These are phyloP conservation scores for Hermodice carunculata DNA, from an alignment of 2,888 invertebrate species.

Conservation along the genomic window DNA sequence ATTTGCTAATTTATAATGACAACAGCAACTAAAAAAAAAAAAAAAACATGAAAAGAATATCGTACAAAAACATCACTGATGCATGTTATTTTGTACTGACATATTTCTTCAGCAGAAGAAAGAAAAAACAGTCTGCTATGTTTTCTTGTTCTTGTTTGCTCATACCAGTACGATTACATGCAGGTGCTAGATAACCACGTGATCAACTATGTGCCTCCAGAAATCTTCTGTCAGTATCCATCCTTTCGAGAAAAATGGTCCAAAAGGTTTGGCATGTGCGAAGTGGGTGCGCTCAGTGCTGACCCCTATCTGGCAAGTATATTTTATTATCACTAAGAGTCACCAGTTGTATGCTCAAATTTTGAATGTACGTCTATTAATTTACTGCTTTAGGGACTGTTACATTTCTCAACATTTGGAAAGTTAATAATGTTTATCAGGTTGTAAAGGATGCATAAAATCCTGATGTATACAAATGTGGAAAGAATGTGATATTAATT, in stretches of 20 bases:
- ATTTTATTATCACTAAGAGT: not conserved
- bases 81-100: too few relatives aligned
- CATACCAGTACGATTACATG: too few relatives aligned
- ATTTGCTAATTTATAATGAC: too few relatives aligned
- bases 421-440: not conserved
- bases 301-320: constrained; percentile 59
- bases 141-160: too few relatives aligned
- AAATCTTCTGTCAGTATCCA: constrained; percentile 77
- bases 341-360: not conserved
- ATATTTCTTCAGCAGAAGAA: too few relatives aligned
- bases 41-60: too few relatives aligned
- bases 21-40: too few relatives aligned
- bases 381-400: not conserved
- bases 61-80: too few relatives aligned
- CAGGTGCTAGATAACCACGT: constrained; percentile 96
- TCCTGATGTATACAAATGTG: too few relatives aligned
- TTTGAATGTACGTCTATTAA: not conserved
- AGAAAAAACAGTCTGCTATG: too few relatives aligned
- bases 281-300: constrained; percentile 84
- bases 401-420: not conserved
- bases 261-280: constrained; percentile 75
- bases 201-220: constrained; percentile 89
- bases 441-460: not conserved
- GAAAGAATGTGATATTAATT: too few relatives aligned
- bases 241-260: constrained; percentile 69